Evolutionary conservation across 2,797 vertebrate genomes (phyloP), one percentile per base, ranked within the genome.

Genomic region (Brotula barbata): DNA sequence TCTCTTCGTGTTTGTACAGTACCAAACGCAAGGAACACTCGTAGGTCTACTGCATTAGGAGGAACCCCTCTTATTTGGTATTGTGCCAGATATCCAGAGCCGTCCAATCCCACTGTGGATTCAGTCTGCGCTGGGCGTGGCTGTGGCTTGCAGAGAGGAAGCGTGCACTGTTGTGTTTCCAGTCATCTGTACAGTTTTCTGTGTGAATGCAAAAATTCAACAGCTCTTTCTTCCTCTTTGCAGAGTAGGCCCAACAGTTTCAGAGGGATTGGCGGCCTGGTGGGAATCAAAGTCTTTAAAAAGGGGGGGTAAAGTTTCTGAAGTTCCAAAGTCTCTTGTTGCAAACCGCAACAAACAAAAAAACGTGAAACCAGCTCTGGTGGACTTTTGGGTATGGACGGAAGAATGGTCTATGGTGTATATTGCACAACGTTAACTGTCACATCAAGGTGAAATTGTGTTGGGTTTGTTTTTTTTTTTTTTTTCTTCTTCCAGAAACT

Each of bases 31-130:
- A 90, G 85, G 81, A 86, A 88, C 82, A 86, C 86, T 88, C 87
- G 58, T 83, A 86, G 83, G 86, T 90, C 86, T 91, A 93, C 92
- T 92, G 91, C 92, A 92, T 91, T 88, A 88, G 85, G 88, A 90
- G 87, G 80, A 89, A 86, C 84, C 73, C 85, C 83, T 85, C 81
- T 86, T 89, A 92, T 91, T 92, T 91, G 90, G 91, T 91, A 86
- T 90, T 89, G 89, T 91, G 90, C 89, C 91, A 88, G 91, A 80
- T 81, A 75, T 76, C 84, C 84, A 71, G 81, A 82, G 75, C 77
- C 79, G 33, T 71, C 78, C 84, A 58, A 80, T 59, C 78, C 73
- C 62, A 3, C 70, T 71, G 75, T 56, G 71, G 71, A 75, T 82
- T 78, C 75, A 78, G 83, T 88, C 80, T 87, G 82, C 84, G 85